phyloP scores from a whole-genome alignment of 2,113 vertebrate genomes.

The Lonchura striata region DNA sequence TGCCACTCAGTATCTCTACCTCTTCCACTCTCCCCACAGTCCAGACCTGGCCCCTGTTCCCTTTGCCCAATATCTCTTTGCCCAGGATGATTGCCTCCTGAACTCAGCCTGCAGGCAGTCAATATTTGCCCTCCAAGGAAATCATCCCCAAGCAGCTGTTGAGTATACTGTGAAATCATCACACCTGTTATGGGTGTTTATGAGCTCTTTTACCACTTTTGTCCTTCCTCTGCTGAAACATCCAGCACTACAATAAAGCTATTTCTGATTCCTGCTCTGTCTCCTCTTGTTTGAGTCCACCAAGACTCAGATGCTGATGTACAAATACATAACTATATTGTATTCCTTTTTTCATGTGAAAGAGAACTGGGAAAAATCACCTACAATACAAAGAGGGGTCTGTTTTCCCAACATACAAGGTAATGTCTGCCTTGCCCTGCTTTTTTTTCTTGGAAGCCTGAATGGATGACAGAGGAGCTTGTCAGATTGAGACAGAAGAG shows the following conservation, averaged over 20 bases:
- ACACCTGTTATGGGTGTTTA: neutral
- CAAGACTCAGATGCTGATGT: neutral
- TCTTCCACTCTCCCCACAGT: neutral
- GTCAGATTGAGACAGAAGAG: neutral
- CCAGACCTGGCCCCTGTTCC: neutral
- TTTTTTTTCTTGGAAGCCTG: neutral
- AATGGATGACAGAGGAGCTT: neutral
- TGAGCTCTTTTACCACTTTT: neutral
- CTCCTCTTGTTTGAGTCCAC: neutral
- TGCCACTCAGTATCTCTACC: neutral
- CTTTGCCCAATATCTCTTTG: neutral
- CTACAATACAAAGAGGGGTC: neutral
- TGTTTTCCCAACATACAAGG: neutral
- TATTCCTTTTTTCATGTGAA: neutral
- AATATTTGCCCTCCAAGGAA: neutral
- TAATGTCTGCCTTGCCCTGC: neutral
- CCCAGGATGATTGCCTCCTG: neutral
- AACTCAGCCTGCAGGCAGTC: neutral
- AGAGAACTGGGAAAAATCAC: neutral
- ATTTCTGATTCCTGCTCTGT: neutral
- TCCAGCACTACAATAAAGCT: neutral
- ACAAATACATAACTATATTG: accelerated
- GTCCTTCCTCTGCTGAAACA: neutral
- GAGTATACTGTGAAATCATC: neutral
- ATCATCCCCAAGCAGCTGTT: neutral